Percentiles rank a stretch among this genome's conserved stretches.
These are phyloP conservation scores for Gallinago nigripennis DNA, from an alignment of 2,797 vertebrate species.

Conservation along the genomic window DNA sequence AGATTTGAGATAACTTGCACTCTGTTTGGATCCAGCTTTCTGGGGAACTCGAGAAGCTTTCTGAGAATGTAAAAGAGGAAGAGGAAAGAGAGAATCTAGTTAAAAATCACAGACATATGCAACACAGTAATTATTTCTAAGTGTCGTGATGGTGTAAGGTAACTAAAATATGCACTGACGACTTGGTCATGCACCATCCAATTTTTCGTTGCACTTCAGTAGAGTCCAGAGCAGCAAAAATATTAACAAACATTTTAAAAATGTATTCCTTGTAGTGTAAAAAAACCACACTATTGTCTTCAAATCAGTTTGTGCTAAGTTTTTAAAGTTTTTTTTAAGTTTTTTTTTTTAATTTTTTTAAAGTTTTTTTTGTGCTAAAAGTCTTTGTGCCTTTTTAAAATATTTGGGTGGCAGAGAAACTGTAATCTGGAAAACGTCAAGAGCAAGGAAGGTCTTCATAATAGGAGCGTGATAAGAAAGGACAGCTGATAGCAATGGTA, in stretches of 20 bases:
- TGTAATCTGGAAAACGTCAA: neutral
- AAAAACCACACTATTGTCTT: neutral
- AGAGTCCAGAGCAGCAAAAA: neutral
- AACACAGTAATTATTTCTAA: rapidly evolving
- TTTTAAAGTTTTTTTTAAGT: too few relatives aligned
- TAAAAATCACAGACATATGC: neutral
- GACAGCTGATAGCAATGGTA: neutral
- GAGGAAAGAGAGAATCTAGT: neutral
- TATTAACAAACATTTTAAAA: neutral
- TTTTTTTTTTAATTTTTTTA: too few relatives aligned
- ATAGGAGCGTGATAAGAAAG: neutral
- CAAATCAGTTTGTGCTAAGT: neutral
- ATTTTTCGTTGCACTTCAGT: neutral
- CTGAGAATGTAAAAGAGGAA: neutral
- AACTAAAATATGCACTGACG: neutral
- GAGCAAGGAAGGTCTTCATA: neutral
- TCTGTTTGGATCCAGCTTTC: neutral
- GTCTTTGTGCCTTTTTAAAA: neutral
- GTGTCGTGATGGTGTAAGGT: rapidly evolving
- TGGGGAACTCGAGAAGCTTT: neutral
- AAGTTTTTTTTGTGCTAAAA: neutral
- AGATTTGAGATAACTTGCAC: neutral
- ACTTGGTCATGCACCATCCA: neutral
- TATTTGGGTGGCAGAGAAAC: neutral
- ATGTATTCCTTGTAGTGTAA: neutral